These are phyloP conservation scores for Drosophila ogumai DNA, from an alignment of 1,140 invertebrate species.

Conservation along the genomic window DNA sequence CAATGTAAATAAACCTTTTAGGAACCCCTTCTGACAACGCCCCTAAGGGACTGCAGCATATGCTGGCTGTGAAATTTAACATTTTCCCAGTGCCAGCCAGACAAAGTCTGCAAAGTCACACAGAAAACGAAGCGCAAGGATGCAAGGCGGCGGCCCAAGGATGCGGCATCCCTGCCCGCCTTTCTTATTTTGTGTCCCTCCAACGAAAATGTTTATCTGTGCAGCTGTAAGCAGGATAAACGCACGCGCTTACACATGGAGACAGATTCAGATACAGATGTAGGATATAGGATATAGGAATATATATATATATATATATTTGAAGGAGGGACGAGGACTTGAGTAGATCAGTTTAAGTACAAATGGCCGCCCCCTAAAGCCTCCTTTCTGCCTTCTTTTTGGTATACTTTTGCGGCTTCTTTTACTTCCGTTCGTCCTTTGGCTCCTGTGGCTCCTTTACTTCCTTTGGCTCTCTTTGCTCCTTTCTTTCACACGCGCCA, in stretches of 20 bases:
- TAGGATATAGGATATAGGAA: neutral
- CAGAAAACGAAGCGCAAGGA: conserved; percentile 29
- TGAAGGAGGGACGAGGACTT: conserved; percentile 24
- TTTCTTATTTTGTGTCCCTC: conserved; percentile 24
- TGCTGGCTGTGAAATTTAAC: conserved; percentile 45
- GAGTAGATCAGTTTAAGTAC: conserved; percentile 78
- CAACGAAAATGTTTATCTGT: conserved; percentile 74
- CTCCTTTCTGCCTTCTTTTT: conserved; percentile 16
- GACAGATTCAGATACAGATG: conserved; percentile 13
- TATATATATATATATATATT: neutral
- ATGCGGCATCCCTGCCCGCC: conserved; percentile 18
- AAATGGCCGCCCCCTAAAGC: conserved; percentile 48
- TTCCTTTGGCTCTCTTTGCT: conserved; percentile 8
- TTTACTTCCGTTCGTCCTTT: conserved; percentile 38
- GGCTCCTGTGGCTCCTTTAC: conserved; percentile 7
- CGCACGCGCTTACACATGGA: conserved; percentile 47
- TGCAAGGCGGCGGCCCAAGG: conserved; percentile 7
- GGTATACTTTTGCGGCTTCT: conserved; percentile 67
- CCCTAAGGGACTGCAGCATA: conserved; percentile 35
- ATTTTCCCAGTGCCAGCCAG: conserved; percentile 53
- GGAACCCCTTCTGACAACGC: neutral
- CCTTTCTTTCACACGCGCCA: conserved; percentile 53
- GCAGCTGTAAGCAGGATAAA: conserved; percentile 72
- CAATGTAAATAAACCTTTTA: neutral
- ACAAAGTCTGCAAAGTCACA: conserved; percentile 68